Conservation (phyloP, 1,140 invertebrate genomes). For the Hyles euphorbiae region DNA sequence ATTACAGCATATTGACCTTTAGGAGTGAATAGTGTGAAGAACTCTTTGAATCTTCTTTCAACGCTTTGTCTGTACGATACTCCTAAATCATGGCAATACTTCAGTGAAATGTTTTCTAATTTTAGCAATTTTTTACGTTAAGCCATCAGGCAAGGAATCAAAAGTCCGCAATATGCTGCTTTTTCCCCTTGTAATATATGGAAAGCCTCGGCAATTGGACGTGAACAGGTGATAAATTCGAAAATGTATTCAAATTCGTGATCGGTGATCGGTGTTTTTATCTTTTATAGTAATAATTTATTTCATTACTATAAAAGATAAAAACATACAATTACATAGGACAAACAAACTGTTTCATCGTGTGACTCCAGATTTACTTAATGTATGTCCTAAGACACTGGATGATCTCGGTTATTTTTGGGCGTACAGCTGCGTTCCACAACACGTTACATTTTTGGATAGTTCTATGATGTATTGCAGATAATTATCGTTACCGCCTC, state of each 20-base stretch:
- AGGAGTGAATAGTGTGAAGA: slow-evolving; percentile 2
- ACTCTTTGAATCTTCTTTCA: slow-evolving; percentile 8
- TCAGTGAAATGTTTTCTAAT: slow-evolving; percentile 15
- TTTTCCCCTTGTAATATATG: slow-evolving; percentile 14
- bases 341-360: not conserved
- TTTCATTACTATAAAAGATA: slow-evolving; percentile 15
- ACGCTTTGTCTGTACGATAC: slow-evolving; percentile 16
- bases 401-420: slow-evolving; percentile 5
- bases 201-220: too few relatives aligned
- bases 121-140: slow-evolving; percentile 24
- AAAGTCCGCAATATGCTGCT: slow-evolving; percentile 18
- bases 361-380: not conserved
- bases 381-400: slow-evolving; percentile 18
- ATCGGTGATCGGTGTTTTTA: slow-evolving; percentile 3
- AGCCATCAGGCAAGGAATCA: slow-evolving; percentile 22
- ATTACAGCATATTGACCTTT: slow-evolving; percentile 10
- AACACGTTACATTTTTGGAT: too few relatives aligned
- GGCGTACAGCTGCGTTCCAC: too few relatives aligned
- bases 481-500: not conserved
- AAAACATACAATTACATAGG: slow-evolving; percentile 14
- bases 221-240: too few relatives aligned
- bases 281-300: slow-evolving; percentile 9
- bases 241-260: too few relatives aligned
- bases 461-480: slow-evolving; percentile 4
- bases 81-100: slow-evolving; percentile 15